Base-by-base conservation (phyloP, 2,888 invertebrate genomes). In the Amblyteles armatorius region DNA sequence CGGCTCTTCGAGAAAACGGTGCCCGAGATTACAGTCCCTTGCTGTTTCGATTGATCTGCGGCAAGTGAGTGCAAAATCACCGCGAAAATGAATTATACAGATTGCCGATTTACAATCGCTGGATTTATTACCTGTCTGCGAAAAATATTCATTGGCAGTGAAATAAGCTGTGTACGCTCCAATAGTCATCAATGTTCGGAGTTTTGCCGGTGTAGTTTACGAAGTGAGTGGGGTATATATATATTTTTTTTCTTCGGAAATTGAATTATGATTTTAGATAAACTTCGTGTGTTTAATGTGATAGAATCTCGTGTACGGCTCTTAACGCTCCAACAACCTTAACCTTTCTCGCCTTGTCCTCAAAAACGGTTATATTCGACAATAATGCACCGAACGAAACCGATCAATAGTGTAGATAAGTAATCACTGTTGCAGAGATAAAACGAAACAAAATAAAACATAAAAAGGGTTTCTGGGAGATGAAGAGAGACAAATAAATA, bases 401-500 rank as follows among this genome's bases (percentile, higher is more conserved):
- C 68, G 74, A 60, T 36, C n/a, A 60, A 79, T 22, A 57, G 55
- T 72, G 55, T 48, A 29, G 48, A 84, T 5, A 63, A 77, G 55
- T 50, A 22, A 57, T 65, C 11, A 63, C 74, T 48, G 48, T 63
- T 52, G 63, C 57, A 63, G 22, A 82, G 19, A 73, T 36, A 22
- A 60, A n/a, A 36, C 52, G 36, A 36, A 50, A 55, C 16, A 50
- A 29, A 44, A 33, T 50, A 57, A 29, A n/a, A 52, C 52, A 79
- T 63, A 80, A 29, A 26, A 57, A 29, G 63, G n/a, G 29, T 33
- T 52, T 40, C 36, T 26, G 57, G 44, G 29, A 44, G 79, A 69
- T 57, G 69, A 72, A 79, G 40, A 79, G 52, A 82, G 50, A 73
- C 4, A 63, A 68, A 82, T 33, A 44, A 72, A 73, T 60, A 79